These are phyloP conservation scores for Mionectes macconnelli DNA, from an alignment of 2,113 vertebrate genomes.

Conservation along the genomic window DNA sequence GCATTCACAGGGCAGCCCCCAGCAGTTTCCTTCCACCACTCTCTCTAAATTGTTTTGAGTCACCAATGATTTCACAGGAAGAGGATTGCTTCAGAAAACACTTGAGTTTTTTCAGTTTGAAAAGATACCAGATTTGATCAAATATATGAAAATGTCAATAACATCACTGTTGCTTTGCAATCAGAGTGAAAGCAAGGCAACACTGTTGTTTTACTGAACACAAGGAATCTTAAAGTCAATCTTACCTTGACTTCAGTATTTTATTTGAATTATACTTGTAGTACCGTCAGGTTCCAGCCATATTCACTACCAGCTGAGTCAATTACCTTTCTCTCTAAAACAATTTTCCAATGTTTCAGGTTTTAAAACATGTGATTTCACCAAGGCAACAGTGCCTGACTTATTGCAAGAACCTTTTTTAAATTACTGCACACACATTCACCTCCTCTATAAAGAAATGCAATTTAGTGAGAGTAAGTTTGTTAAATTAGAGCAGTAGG, in stretches of 20 bases:
- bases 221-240: background rate
- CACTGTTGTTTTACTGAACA: background rate
- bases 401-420: slow-evolving; percentile 17
- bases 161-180: background rate
- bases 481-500: slow-evolving; percentile 38
- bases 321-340: slow-evolving; percentile 43
- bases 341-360: slow-evolving; percentile 30
- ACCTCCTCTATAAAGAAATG: background rate
- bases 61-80: background rate
- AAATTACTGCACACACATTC: slow-evolving; percentile 17
- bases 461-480: slow-evolving; percentile 45
- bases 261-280: slow-evolving; percentile 13
- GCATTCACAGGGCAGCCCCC: background rate
- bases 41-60: background rate
- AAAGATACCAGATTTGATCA: background rate
- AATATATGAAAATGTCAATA: background rate
- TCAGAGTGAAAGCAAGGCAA: background rate
- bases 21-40: background rate
- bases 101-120: background rate
- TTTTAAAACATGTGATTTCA: slow-evolving; percentile 50
- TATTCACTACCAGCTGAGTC: slow-evolving; percentile 16
- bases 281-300: background rate
- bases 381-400: slow-evolving; percentile 26
- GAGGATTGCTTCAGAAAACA: background rate
- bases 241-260: background rate